phyloP scores from a whole-genome alignment of 2,888 invertebrate genomes.

The Limnephilus lunatus region DNA sequence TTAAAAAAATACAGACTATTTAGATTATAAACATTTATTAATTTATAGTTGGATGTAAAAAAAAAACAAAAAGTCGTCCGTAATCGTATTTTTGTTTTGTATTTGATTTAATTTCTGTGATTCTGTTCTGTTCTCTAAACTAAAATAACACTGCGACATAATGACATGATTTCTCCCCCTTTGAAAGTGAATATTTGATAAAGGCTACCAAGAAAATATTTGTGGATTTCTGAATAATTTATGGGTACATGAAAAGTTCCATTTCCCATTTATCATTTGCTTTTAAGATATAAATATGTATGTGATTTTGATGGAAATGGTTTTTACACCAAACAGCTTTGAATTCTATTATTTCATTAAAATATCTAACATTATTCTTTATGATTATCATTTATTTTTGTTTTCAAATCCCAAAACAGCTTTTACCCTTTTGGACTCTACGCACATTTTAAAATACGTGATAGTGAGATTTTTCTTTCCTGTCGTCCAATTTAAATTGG shows the following conservation, averaged over 20 bases:
- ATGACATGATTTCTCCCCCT: not conserved
- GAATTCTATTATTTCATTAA: not conserved
- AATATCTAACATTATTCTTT: not conserved
- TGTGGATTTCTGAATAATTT: not conserved
- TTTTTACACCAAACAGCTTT: not conserved
- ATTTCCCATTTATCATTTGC: not conserved
- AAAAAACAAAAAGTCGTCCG: not conserved
- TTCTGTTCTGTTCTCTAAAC: not conserved
- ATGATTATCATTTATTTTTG: too few relatives aligned
- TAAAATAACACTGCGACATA: not conserved
- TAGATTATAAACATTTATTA: too few relatives aligned
- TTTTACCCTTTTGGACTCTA: too few relatives aligned
- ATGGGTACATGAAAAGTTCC: not conserved
- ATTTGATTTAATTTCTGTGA: not conserved
- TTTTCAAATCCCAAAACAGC: too few relatives aligned
- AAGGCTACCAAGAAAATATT: not conserved
- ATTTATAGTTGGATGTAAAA: too few relatives aligned
- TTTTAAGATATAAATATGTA: not conserved
- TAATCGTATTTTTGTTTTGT: not conserved
- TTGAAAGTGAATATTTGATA: not conserved
- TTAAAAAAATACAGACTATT: too few relatives aligned
- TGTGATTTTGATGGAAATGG: not conserved
- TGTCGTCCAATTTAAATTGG: too few relatives aligned
- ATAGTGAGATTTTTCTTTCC: too few relatives aligned
- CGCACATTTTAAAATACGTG: too few relatives aligned